These are phyloP conservation scores for Galaxias olidus DNA, from an alignment of 2,797 vertebrate species.

Conservation along the genomic window DNA sequence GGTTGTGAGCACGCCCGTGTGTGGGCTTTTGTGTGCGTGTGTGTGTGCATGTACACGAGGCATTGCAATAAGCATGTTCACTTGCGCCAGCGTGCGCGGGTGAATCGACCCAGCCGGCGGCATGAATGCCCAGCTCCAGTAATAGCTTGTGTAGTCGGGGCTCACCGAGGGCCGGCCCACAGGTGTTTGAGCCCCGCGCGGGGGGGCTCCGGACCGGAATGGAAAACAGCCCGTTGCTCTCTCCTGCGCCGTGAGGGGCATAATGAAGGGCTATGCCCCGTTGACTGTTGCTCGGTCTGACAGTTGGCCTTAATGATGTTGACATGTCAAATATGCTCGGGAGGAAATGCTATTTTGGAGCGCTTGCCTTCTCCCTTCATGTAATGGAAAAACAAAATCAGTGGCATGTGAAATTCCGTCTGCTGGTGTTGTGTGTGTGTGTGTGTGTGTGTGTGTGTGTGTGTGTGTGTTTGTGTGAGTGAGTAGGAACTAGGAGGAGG, in stretches of 20 bases:
- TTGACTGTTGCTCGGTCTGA: constrained; percentile 47
- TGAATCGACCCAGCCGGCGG: constrained; percentile 53
- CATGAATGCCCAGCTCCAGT: constrained; percentile 54
- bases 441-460: not conserved
- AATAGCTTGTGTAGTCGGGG: constrained; percentile 50
- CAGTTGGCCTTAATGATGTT: constrained; percentile 65
- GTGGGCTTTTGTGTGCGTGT: not conserved
- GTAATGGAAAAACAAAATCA: constrained; percentile 58
- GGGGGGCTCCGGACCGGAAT: constrained; percentile 9
- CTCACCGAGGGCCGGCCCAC: constrained; percentile 40
- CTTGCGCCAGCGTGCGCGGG: constrained; percentile 19
- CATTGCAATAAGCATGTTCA: constrained; percentile 17
- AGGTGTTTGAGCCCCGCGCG: constrained; percentile 33
- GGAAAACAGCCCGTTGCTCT: constrained; percentile 19
- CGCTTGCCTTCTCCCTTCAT: constrained; percentile 41
- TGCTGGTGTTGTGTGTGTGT: constrained; percentile 13
- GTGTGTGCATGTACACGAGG: not conserved
- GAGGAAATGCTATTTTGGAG: constrained; percentile 54
- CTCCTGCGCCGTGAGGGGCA: constrained; percentile 16
- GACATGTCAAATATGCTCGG: constrained; percentile 67
- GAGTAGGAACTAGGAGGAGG: constrained; percentile 50
- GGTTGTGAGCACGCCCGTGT: too few relatives aligned
- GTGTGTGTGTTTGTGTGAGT: constrained; percentile 16
- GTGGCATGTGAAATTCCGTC: constrained; percentile 60
- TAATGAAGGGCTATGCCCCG: constrained; percentile 46